Percentiles rank a stretch among this genome's conserved stretches.
These are phyloP conservation scores for Microcebus ravelobensis DNA, from an alignment of 2,113 vertebrate species.

Conservation along the genomic window DNA sequence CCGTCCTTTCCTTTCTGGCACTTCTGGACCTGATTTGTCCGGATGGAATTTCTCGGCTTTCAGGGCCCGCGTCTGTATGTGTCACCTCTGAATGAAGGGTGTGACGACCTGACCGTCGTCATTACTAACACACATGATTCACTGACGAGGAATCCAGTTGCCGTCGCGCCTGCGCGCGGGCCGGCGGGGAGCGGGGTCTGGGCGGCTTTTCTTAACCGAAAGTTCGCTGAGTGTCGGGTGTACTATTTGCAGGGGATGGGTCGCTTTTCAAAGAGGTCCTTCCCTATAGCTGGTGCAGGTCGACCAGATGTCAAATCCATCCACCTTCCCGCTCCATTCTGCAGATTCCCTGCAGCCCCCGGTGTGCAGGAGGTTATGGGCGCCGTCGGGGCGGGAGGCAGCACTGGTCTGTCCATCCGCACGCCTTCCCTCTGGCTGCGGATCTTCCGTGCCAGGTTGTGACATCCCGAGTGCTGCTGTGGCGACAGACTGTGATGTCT, in stretches of 20 bases:
- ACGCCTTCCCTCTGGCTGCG: neutral
- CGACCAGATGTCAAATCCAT: neutral
- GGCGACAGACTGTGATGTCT: slow-evolving; percentile 73
- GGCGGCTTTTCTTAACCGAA: neutral
- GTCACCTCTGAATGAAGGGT: slow-evolving; percentile 26
- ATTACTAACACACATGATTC: neutral
- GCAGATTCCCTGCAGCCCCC: neutral
- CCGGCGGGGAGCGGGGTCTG: rapidly evolving
- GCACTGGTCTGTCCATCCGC: rapidly evolving
- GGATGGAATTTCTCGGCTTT: slow-evolving; percentile 49
- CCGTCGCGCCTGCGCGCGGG: rapidly evolving
- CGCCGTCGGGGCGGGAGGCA: rapidly evolving
- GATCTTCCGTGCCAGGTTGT: neutral
- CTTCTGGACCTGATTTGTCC: slow-evolving; percentile 32
- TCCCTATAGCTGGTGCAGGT: neutral
- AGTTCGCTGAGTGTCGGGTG: neutral
- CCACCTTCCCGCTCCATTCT: neutral
- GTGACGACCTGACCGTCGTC: neutral
- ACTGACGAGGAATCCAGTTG: neutral
- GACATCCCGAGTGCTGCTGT: slow-evolving; percentile 61
- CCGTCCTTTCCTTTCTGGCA: neutral
- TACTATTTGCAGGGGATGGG: neutral
- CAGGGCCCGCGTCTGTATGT: neutral
- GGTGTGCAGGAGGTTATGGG: rapidly evolving
- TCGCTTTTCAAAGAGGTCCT: neutral